Percentiles rank a stretch among this genome's conserved stretches.
Evolutionary conservation across 1,140 invertebrate genomes (phyloP).

Genomic region (Listronotus oregonensis): DNA sequence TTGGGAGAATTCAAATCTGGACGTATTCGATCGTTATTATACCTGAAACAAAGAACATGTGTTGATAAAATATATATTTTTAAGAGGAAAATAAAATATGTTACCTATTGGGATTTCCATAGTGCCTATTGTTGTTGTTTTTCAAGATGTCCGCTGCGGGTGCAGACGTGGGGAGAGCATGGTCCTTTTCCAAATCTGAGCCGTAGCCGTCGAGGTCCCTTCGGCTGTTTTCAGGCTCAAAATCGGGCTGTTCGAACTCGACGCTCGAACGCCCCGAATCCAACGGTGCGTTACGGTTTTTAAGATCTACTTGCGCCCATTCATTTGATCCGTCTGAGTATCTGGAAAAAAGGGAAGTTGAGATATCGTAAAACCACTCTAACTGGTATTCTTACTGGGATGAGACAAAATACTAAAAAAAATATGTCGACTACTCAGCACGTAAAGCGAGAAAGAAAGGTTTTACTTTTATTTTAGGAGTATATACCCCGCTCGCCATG

Average conservation of each 20-base stretch:
- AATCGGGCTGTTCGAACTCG: conserved; percentile 42
- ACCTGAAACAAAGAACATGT: conserved; percentile 37
- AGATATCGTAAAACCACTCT: too few species aligned
- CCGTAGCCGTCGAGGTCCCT: conserved; percentile 61
- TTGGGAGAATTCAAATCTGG: conserved; percentile 42
- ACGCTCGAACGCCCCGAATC: conserved; percentile 36
- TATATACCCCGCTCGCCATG: too few species aligned
- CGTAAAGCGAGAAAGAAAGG: too few species aligned
- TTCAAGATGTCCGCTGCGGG: conserved; percentile 73
- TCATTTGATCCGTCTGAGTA: conserved; percentile 53
- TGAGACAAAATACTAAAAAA: too few species aligned
- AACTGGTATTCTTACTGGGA: too few species aligned
- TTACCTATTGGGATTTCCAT: conserved; percentile 65
- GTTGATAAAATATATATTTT: too few species aligned
- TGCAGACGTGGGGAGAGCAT: conserved; percentile 70
- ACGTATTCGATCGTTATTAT: conserved; percentile 53
- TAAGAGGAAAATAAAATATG: too few species aligned
- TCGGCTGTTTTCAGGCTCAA: conserved; percentile 42
- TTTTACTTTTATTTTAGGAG: too few species aligned
- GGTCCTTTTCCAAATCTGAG: conserved; percentile 68
- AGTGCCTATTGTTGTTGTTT: conserved; percentile 71
- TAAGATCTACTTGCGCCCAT: conserved; percentile 51
- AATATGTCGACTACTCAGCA: too few species aligned
- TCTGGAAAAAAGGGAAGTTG: conserved; percentile 43
- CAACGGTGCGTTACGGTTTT: conserved; percentile 39